These are phyloP conservation scores for Drosophila lacicola DNA, from an alignment of 2,888 invertebrate genomes.

Conservation along the genomic window DNA sequence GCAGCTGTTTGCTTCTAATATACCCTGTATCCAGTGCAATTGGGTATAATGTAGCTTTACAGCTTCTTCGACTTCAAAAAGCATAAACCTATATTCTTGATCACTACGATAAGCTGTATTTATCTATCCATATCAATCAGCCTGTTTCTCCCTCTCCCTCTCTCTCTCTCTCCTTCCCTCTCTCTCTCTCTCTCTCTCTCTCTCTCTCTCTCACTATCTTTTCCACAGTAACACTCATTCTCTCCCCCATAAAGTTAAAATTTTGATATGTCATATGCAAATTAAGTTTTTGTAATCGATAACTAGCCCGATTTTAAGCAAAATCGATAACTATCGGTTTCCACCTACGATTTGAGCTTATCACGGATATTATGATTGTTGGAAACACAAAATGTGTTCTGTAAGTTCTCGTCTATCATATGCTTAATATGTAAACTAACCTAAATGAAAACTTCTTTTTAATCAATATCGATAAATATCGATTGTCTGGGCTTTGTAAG, in stretches of 20 bases:
- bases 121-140: no score
- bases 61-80: background rate
- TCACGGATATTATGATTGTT: background rate
- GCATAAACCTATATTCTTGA: background rate
- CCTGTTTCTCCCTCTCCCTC: no score
- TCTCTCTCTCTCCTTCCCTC: no score
- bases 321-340: background rate
- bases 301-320: background rate
- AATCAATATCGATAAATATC: background rate
- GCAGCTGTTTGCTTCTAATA: conserved; percentile 11
- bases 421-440: no score
- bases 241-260: no score
- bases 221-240: no score
- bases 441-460: background rate
- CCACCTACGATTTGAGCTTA: background rate
- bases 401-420: no score
- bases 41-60: background rate
- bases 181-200: no score
- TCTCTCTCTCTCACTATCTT: no score
- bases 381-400: no score
- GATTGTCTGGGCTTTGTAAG: background rate
- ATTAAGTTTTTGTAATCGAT: background rate
- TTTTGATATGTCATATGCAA: no score
- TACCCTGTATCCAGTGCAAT: background rate
- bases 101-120: background rate